A percentile compares a stretch with the other conserved stretches of the same genome.
These are phyloP conservation scores for Cynodonichthys magdalenae DNA, from an alignment of 2,797 vertebrate genomes.

Conservation along the genomic window DNA sequence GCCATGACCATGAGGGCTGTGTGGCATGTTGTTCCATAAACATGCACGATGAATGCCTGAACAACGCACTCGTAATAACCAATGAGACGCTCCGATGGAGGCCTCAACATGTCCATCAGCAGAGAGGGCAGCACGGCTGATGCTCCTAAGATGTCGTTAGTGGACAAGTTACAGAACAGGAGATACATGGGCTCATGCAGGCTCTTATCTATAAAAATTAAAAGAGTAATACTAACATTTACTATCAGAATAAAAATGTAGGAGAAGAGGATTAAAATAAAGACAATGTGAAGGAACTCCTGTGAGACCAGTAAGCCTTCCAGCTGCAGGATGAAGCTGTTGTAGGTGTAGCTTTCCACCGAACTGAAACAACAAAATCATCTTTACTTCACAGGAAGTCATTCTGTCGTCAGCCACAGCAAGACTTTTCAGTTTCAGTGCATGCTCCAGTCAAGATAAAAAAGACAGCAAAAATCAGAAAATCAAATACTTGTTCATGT, in stretches of 20 bases:
- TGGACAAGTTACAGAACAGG: constrained; percentile 80
- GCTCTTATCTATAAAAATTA: constrained; percentile 42
- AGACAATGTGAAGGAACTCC: background rate
- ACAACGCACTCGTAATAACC: constrained; percentile 77
- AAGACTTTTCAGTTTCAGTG: constrained; percentile 43
- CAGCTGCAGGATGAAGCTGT: constrained; percentile 1
- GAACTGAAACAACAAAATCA: constrained; percentile 1
- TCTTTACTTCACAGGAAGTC: too few relatives aligned
- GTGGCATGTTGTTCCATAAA: background rate
- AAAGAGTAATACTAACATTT: constrained; percentile 46
- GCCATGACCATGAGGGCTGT: constrained; percentile 13
- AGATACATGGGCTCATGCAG: constrained; percentile 85
- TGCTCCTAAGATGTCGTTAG: constrained; percentile 77
- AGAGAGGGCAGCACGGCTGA: constrained; percentile 72
- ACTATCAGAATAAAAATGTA: constrained; percentile 4
- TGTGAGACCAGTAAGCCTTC: constrained; percentile 3
- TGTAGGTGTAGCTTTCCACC: constrained; percentile 6
- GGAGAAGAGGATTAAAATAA: constrained; percentile 1
- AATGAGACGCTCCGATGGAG: constrained; percentile 75
- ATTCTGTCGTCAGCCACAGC: background rate
- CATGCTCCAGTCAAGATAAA: constrained; percentile 44
- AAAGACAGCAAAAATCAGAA: constrained; percentile 41
- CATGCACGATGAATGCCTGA: constrained; percentile 71
- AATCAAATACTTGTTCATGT: constrained; percentile 20
- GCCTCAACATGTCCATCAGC: constrained; percentile 75